Percentiles rank a stretch among this genome's conserved stretches.
Evolutionary conservation across 2,113 vertebrate species (phyloP).

Genomic region (Archilochus colubris): DNA sequence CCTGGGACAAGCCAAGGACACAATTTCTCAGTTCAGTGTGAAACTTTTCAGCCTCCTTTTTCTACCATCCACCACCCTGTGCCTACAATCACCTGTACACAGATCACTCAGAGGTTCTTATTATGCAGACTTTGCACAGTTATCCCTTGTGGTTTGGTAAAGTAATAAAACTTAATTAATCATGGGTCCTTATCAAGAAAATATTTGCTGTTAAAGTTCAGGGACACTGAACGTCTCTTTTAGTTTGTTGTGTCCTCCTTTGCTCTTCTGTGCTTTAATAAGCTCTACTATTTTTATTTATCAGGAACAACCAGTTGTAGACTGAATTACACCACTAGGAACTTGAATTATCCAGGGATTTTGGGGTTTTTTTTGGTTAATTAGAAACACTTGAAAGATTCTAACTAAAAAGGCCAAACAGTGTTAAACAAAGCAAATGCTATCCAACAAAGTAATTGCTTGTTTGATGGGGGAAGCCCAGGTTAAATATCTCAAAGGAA

Average conservation of each 20-base stretch:
- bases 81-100: not conserved
- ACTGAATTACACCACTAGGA: slow-evolving; percentile 16
- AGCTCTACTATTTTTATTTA: slow-evolving; percentile 39
- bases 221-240: not conserved
- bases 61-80: not conserved
- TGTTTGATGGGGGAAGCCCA: not conserved
- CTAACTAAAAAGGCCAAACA: slow-evolving; percentile 18
- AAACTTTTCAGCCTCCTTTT: not conserved
- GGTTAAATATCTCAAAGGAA: slow-evolving; percentile 26
- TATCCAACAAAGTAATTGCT: slow-evolving; percentile 23
- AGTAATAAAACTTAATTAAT: not conserved
- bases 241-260: not conserved
- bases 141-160: not conserved
- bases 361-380: not conserved
- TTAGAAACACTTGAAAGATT: slow-evolving; percentile 59
- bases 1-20: not conserved
- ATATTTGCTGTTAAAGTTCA: not conserved
- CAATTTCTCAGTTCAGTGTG: not conserved
- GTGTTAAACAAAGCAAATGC: not conserved
- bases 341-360: not conserved
- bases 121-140: not conserved
- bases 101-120: not conserved
- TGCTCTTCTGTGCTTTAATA: slow-evolving; percentile 24
- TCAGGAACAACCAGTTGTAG: not conserved
- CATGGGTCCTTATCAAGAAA: not conserved